A percentile compares a stretch with the other conserved stretches of the same genome.
These are phyloP conservation scores for Seriola dumerili DNA, from an alignment of 2,113 vertebrate genomes.

Conservation along the genomic window DNA sequence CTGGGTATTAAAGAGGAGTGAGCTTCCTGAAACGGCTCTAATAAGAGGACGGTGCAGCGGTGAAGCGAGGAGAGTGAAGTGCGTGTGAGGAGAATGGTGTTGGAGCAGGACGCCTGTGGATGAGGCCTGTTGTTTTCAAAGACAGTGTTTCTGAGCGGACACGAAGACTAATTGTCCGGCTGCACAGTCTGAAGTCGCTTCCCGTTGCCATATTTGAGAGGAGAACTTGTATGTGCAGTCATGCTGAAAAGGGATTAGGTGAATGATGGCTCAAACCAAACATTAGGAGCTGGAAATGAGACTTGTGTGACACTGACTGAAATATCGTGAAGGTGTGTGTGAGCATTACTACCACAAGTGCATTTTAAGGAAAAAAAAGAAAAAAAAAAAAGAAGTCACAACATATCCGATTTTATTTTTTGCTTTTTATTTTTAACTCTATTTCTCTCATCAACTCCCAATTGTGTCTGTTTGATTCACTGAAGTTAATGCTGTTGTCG, in stretches of 20 bases:
- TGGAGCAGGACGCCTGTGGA: constrained; percentile 41
- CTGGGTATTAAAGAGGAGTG: constrained; percentile 54
- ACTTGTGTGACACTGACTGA: constrained; percentile 21
- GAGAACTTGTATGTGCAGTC: constrained; percentile 32
- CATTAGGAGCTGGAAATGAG: constrained; percentile 34
- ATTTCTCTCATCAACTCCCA: constrained; percentile 52
- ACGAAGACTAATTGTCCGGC: constrained; percentile 12
- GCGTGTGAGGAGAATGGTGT: constrained; percentile 19
- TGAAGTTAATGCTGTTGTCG: constrained; percentile 58
- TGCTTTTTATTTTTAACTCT: constrained; percentile 63
- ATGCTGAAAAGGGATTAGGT: constrained; percentile 54
- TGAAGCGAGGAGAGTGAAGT: not conserved
- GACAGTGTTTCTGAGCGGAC: constrained; percentile 39
- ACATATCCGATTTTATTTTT: constrained; percentile 55
- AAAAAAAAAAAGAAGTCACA: constrained; percentile 32
- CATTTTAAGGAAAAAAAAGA: constrained; percentile 64
- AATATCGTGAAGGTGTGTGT: constrained; percentile 36
- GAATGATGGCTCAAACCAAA: constrained; percentile 52
- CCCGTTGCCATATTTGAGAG: constrained; percentile 51
- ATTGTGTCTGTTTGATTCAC: constrained; percentile 56
- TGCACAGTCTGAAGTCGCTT: constrained; percentile 26
- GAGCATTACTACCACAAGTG: constrained; percentile 79
- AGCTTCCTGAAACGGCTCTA: constrained; percentile 46
- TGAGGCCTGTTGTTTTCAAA: constrained; percentile 35
- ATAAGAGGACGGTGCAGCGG: constrained; percentile 22